Evolutionary conservation across 53 echinoderm and acorn worm species (phyloP).

Genomic region (Pentamera pediparva): DNA sequence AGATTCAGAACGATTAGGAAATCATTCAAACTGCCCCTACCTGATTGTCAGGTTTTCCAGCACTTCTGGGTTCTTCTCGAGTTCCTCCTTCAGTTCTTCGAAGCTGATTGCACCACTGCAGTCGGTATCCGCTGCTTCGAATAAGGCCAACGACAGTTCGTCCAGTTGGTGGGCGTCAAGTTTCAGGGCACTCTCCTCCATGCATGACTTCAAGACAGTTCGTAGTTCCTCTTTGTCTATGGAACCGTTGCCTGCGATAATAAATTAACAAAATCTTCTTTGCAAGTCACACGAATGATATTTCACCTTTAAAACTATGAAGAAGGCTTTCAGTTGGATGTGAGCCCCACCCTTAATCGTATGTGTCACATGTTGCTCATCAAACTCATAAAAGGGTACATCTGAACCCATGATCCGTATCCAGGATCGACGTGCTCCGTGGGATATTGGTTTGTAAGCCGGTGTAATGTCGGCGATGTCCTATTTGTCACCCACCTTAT

Average conservation of each 20-base stretch:
- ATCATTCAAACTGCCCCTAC: too few relatives aligned
- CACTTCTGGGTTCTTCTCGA: constrained; percentile 92
- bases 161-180: constrained; percentile 69
- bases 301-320: not conserved
- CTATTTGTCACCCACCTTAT: too few relatives aligned
- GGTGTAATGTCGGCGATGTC: too few relatives aligned
- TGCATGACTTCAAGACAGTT: constrained; percentile 78
- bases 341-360: not conserved
- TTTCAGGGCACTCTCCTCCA: constrained; percentile 86
- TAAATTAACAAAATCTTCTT: too few relatives aligned
- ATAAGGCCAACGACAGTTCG: constrained; percentile 65
- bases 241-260: constrained; percentile 63
- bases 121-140: constrained; percentile 89
- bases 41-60: constrained; percentile 94
- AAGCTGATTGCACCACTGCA: constrained; percentile 79
- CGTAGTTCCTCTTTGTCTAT: constrained; percentile 75
- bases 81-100: constrained; percentile 72
- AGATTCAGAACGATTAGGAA: too few relatives aligned
- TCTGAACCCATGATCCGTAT: too few relatives aligned
- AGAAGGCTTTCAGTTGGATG: not conserved
- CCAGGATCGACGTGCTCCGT: too few relatives aligned
- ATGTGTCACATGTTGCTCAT: too few relatives aligned
- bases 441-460: too few relatives aligned
- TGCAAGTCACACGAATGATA: not conserved
- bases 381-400: too few relatives aligned